phyloP scores from a whole-genome alignment of 2,888 invertebrate species.

The Tortrix viridana region DNA sequence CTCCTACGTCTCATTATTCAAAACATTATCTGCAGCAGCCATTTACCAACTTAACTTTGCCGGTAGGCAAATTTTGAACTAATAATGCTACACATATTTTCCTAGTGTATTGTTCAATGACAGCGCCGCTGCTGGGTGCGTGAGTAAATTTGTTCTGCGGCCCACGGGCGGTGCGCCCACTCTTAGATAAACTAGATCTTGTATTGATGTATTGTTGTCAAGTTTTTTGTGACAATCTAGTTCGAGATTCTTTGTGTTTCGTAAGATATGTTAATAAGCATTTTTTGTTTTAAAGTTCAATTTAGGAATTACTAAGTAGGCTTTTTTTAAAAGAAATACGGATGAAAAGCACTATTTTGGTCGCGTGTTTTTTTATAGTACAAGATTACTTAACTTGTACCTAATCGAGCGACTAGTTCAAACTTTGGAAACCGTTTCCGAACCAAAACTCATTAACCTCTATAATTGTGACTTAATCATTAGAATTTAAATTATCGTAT shows the following conservation, averaged over 20 bases:
- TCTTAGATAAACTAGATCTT: conserved; percentile 71
- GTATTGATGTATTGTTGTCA: conserved; percentile 55
- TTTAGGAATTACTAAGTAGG: too few relatives aligned
- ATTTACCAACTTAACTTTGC: conserved; percentile 31
- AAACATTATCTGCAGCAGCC: conserved; percentile 36
- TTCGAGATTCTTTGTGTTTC: conserved; percentile 11
- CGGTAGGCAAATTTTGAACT: conserved; percentile 6
- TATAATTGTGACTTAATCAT: too few relatives aligned
- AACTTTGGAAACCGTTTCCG: too few relatives aligned
- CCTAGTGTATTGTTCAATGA: conserved; percentile 1
- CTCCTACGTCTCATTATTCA: conserved; percentile 60
- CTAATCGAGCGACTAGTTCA: too few relatives aligned
- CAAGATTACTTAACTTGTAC: too few relatives aligned
- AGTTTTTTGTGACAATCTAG: conserved; percentile 53
- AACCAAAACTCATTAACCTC: too few relatives aligned
- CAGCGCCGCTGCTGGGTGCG: conserved; percentile 6
- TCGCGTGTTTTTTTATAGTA: too few relatives aligned
- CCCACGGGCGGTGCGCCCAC: conserved; percentile 67
- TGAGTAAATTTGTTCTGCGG: conserved; percentile 31
- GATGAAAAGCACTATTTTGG: too few relatives aligned
- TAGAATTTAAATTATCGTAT: not conserved
- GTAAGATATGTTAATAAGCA: not conserved
- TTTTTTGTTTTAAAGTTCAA: not conserved
- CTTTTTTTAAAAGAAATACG: too few relatives aligned
- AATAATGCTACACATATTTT: not conserved